Evolutionary conservation across 2,113 vertebrate genomes (phyloP).

Genomic region (Rattus norvegicus): DNA sequence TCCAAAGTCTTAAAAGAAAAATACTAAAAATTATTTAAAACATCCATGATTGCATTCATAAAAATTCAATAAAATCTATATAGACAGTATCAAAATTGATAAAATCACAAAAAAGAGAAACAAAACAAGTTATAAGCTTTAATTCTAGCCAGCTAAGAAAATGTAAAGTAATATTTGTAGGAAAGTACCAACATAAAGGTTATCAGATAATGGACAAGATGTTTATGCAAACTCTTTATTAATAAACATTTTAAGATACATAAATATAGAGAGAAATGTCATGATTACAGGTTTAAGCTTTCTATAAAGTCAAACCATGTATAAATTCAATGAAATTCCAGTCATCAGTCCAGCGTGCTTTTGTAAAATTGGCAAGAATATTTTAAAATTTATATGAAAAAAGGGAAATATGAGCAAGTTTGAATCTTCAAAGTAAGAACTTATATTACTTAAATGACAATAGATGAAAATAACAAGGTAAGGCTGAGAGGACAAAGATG

Average conservation of each 20-base stretch:
- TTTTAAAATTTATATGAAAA: neutral
- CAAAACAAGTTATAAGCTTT: neutral
- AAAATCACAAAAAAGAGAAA: neutral
- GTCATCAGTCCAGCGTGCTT: neutral
- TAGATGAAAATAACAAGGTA: neutral
- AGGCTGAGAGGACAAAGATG: neutral
- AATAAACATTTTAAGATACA: neutral
- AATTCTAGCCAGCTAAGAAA: neutral
- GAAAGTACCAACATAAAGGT: neutral
- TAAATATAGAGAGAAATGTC: neutral
- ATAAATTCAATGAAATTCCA: neutral
- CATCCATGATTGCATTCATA: neutral
- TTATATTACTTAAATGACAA: constrained; percentile 5
- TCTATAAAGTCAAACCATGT: neutral
- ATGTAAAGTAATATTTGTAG: neutral
- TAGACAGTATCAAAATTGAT: neutral
- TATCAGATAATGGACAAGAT: neutral
- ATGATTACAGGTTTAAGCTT: neutral
- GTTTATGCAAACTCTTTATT: neutral
- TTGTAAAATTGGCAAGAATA: neutral
- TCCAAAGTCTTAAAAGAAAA: neutral
- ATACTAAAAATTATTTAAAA: neutral
- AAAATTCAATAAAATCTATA: neutral
- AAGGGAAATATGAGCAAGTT: neutral
- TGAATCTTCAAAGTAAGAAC: constrained; percentile 16